Evolutionary conservation across 92 coral and sea anemone species (phyloP).

Genomic region (Nematostella vectensis): DNA sequence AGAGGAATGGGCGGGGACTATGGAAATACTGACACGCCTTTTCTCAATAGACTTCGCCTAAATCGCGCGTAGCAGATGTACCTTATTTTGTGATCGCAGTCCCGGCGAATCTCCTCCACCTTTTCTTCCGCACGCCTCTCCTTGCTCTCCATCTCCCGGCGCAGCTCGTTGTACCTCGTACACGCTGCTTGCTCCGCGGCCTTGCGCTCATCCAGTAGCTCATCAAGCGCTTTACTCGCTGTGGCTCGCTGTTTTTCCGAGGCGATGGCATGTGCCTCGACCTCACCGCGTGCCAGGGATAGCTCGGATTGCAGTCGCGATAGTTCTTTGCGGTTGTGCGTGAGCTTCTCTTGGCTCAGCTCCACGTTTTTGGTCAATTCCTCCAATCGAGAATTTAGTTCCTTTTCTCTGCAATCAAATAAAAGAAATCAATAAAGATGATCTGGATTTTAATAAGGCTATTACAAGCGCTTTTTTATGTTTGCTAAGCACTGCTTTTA

Average conservation of each 20-base stretch:
- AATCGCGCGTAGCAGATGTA: too few relatives aligned
- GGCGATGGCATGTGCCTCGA: constrained; percentile 38
- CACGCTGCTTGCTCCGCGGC: constrained; percentile 9
- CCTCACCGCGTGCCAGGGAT: constrained; percentile 31
- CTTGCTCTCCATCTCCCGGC: constrained; percentile 18
- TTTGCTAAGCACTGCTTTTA: constrained; percentile 1
- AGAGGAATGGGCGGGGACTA: too few relatives aligned
- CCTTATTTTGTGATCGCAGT: constrained; percentile 17
- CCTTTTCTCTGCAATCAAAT: constrained; percentile 47
- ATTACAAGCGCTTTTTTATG: neutral
- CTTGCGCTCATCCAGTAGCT: constrained; percentile 17
- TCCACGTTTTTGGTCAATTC: constrained; percentile 22
- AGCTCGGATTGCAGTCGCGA: constrained; percentile 45
- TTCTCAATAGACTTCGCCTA: too few relatives aligned
- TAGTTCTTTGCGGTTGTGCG: constrained; percentile 24
- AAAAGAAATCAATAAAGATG: neutral
- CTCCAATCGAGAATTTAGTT: constrained; percentile 23
- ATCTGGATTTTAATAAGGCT: neutral
- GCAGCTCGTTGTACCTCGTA: constrained; percentile 18
- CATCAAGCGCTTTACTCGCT: constrained; percentile 35
- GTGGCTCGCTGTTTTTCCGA: constrained; percentile 39
- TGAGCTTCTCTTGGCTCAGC: constrained; percentile 20
- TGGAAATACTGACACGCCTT: too few relatives aligned
- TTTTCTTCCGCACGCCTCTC: constrained; percentile 14
- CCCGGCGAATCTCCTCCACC: constrained; percentile 4